A percentile compares a stretch with the other conserved stretches of the same genome.
Conservation (phyloP, 2,797 vertebrate species). For the Euthynnus affinis region DNA sequence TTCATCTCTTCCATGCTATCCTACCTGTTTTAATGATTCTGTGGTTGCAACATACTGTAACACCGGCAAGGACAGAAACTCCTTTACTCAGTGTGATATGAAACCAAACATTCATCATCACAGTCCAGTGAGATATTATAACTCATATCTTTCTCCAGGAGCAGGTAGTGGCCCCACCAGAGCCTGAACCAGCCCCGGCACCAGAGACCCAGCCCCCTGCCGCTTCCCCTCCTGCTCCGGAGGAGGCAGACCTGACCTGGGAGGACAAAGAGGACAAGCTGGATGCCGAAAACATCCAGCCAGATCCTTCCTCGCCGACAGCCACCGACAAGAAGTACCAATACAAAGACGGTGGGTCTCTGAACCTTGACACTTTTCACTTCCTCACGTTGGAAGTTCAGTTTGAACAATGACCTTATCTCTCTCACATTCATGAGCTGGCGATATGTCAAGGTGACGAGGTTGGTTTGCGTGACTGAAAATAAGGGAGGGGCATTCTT, state of each 20-base stretch:
- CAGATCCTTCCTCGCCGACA: conserved; percentile 60
- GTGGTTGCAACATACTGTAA: background rate
- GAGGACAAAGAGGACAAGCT: conserved; percentile 97
- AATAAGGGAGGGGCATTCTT: conserved; percentile 15
- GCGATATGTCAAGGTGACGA: background rate
- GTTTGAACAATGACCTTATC: conserved; percentile 26
- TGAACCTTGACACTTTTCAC: conserved; percentile 32
- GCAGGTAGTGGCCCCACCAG: conserved; percentile 85
- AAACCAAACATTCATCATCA: background rate
- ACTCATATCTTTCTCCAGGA: conserved; percentile 59
- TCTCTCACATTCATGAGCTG: background rate
- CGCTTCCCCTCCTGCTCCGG: conserved; percentile 79
- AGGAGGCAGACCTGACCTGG: conserved; percentile 94
- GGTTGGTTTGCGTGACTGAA: conserved; percentile 7
- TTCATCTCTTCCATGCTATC: background rate
- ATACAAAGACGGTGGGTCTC: conserved; percentile 92
- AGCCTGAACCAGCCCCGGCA: conserved; percentile 82
- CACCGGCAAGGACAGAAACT: background rate
- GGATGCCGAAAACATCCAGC: conserved; percentile 92
- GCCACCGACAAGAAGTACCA: conserved; percentile 91
- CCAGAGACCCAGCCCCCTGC: conserved; percentile 73
- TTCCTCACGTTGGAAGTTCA: background rate
- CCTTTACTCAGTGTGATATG: background rate
- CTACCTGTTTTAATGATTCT: background rate
- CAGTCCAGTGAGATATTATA: background rate